Evolutionary conservation across 2,888 invertebrate genomes (phyloP), one percentile per base, ranked within the genome.

Genomic region (Lacanobia wlatinum): DNA sequence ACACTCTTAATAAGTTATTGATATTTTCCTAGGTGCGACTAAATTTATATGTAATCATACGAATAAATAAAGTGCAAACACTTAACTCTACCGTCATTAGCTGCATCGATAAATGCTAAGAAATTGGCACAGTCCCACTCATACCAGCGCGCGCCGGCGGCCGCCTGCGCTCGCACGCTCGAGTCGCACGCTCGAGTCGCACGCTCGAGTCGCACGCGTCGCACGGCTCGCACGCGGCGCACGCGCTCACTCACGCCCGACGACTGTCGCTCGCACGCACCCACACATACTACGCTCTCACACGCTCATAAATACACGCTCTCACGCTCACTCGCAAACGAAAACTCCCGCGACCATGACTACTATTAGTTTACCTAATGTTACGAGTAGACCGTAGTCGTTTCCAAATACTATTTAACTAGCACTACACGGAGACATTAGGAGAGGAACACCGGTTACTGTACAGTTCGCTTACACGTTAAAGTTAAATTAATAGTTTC

Each of bases 21-120:
- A 96, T 96, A 96, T 96, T 95, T 95, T 93, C 91, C 96, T 96
- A 96, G 94, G 96, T 96, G 96, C 96, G 94, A 94, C 96, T 96
- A 96, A 95, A 92, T 93, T 95, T 95, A 95, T 95, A 93, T 86
- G 92, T 96, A 95, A 95, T 93, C 95, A 94, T 95, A 95, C 92
- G 95, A 96, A 96, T 96, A 96, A 96, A 96, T 96, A 96, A 96
- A 96, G 96, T 96, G 96, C 96, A 96, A 96, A 96, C 96, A 96
- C 96, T 96, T 96, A 96, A 93, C 88, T 92, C 96, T 97, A 97
- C 94, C 90, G 90, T 94, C 94, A 89, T 94, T 92, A 94, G 95
- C 94, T 91, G 94, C 92, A 91, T 94, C 93, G 90, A 90, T 92
- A 91, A 34, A 94, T 92, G 94, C 95, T 95, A 94, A 92, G 92